Evolutionary conservation across 2,113 vertebrate species (phyloP), one percentile per base, ranked within the genome.

Genomic region (Ictalurus punctatus): DNA sequence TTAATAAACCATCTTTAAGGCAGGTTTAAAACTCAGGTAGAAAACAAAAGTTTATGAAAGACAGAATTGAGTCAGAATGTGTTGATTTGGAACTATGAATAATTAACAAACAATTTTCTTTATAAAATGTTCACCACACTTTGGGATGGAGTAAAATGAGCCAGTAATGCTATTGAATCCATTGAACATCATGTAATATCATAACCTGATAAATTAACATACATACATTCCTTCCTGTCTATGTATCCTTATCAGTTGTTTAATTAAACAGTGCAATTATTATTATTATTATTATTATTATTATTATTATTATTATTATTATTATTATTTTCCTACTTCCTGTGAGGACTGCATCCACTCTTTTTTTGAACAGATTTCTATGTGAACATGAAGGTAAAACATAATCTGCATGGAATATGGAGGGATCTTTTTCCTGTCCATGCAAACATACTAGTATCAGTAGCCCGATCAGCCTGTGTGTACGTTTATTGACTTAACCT

Each of bases 401-500:
- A 92, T 93, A 94, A 90, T 93, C 94, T 93, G 93, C 88, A 90
- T 92, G 93, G 87, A 93, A 95, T 93, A 95, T 95, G 94, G 95
- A 95, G 94, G 94, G 92, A 94, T 93, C 90, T 67, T 89, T 86
- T 94, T 92, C 93, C 91, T 84, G 93, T 40, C 81, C 54, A 59
- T 34, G n/a, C n/a, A 92, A 93, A 93, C 88, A 78, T 91, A 92
- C 93, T 94, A 92, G 93, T 94, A 93, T 95, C 94, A 94, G 93
- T 95, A 94, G 93, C 94, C 94, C 94, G 94, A 92, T 94, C 94
- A 95, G 94, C 94, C 95, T 96, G 93, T 95, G 94, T 94, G 94
- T 96, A 95, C 95, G 94, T 95, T 90, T 95, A 95, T 95, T 95
- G 92, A 95, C 96, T 96, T 96, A 96, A 96, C 94, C 94, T 95